These are phyloP conservation scores for Stenopsyche tienmushanensis DNA, from an alignment of 1,140 invertebrate species.

Conservation along the genomic window DNA sequence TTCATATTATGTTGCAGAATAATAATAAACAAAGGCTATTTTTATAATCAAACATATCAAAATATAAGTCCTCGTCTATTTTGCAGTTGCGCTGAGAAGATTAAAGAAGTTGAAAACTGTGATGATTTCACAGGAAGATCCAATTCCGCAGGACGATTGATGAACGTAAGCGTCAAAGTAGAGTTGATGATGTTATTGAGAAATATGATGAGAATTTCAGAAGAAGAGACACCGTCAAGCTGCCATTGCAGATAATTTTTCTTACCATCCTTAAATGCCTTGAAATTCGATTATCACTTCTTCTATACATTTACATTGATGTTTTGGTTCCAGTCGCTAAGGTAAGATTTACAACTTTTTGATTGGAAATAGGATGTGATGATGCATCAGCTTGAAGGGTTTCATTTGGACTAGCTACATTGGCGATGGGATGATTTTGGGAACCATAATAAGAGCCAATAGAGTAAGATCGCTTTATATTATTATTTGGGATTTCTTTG, in stretches of 20 bases:
- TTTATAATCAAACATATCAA: no score
- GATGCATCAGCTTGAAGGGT: conserved; percentile 22
- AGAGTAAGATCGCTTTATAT: conserved; percentile 51
- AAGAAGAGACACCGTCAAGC: neutral
- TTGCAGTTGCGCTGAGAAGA: no score
- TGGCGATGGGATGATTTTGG: conserved; percentile 28
- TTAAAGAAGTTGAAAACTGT: no score
- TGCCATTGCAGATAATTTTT: conserved; percentile 14
- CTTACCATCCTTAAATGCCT: conserved; percentile 34
- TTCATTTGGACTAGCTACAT: conserved; percentile 23
- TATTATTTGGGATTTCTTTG: conserved; percentile 49
- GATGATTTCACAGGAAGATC: neutral
- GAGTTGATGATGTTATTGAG: conserved; percentile 7
- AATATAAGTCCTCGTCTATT: no score
- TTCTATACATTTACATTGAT: conserved; percentile 5
- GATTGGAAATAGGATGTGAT: conserved; percentile 23
- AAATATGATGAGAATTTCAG: conserved; percentile 4
- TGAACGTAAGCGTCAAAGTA: neutral
- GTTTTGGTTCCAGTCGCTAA: conserved; percentile 1
- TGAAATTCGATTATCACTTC: conserved; percentile 9
- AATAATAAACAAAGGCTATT: no score
- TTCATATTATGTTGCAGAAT: no score
- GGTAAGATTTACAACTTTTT: conserved; percentile 4
- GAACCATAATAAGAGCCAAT: conserved; percentile 46
- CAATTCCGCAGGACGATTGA: neutral